A percentile compares a stretch with the other conserved stretches of the same genome.
Conservation (phyloP, 2,888 invertebrate species). For the Oxyteleia sp. region DNA sequence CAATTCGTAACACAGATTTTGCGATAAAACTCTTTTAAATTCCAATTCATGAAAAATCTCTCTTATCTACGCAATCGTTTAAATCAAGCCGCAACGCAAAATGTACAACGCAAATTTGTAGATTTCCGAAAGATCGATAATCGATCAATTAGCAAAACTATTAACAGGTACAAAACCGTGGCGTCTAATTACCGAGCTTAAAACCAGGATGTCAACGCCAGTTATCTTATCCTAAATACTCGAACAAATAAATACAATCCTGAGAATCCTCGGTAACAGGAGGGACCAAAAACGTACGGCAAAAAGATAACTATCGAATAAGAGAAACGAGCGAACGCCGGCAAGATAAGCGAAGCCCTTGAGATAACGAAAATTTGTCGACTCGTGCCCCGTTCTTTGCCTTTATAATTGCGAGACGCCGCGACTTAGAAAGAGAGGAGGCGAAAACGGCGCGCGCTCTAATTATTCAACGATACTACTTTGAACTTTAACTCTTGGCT, state of each 20-base stretch:
- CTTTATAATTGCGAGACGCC: slow-evolving; percentile 47
- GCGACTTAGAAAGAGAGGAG: slow-evolving; percentile 14
- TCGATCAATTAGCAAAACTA: slow-evolving; percentile 44
- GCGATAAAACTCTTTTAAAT: no score
- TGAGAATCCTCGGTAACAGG: slow-evolving; percentile 59
- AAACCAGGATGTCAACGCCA: slow-evolving; percentile 61
- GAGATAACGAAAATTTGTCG: slow-evolving; percentile 73
- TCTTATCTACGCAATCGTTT: no score
- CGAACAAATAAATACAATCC: slow-evolving; percentile 68
- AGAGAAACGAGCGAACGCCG: slow-evolving; percentile 66
- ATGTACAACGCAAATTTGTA: no score
- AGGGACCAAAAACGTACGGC: slow-evolving; percentile 57
- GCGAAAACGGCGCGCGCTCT: slow-evolving; percentile 38
- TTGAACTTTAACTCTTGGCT: slow-evolving; percentile 63
- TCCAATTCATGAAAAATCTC: no score
- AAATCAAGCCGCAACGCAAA: no score
- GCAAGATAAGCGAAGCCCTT: slow-evolving; percentile 66
- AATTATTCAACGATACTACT: slow-evolving; percentile 73
- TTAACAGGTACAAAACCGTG: slow-evolving; percentile 23
- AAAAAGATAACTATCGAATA: slow-evolving; percentile 71
- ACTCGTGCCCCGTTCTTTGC: slow-evolving; percentile 50
- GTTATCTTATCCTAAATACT: slow-evolving; percentile 66
- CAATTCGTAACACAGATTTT: no score
- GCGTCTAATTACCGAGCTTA: slow-evolving; percentile 48
- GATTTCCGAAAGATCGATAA: slow-evolving; percentile 16